Percentiles rank a stretch among this genome's conserved stretches.
phyloP scores from a whole-genome alignment of 2,888 invertebrate genomes.

The Stenodera caucasica region DNA sequence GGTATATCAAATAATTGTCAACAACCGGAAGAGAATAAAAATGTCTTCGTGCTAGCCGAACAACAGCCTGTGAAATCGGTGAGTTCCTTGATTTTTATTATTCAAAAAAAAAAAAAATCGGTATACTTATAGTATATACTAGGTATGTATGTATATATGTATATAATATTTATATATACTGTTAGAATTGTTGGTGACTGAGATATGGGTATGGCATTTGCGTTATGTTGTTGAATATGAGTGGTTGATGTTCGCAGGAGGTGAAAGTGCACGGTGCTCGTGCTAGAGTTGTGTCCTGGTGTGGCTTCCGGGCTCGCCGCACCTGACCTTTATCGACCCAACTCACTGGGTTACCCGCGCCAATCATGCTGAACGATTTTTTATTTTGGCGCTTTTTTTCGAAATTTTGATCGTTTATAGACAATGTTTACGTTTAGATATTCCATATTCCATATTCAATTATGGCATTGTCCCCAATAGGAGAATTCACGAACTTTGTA shows the following conservation, averaged over 20 bases:
- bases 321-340: slow-evolving; percentile 43
- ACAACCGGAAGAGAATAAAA: not conserved
- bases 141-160: too few species aligned
- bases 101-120: not conserved
- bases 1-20: slow-evolving; percentile 18
- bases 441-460: slow-evolving; percentile 6
- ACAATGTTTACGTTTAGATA: not conserved
- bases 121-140: too few species aligned
- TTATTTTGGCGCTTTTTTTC: too few species aligned
- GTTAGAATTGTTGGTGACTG: slow-evolving; percentile 1
- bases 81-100: not conserved
- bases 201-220: slow-evolving; percentile 19
- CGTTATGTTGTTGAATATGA: slow-evolving; percentile 24
- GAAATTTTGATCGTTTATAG: too few species aligned
- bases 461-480: slow-evolving; percentile 8
- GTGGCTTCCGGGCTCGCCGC: slow-evolving; percentile 46
- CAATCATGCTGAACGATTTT: slow-evolving; percentile 26
- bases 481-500: slow-evolving; percentile 4
- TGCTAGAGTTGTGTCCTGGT: slow-evolving; percentile 37
- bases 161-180: too few species aligned
- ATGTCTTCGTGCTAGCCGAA: not conserved
- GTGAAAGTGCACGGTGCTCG: slow-evolving; percentile 44
- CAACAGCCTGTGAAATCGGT: slow-evolving; percentile 1
- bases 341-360: slow-evolving; percentile 39
- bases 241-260: slow-evolving; percentile 35